Evolutionary conservation across 2,888 invertebrate genomes (phyloP), one percentile per base, ranked within the genome.

Genomic region (Nomada ferruginata): DNA sequence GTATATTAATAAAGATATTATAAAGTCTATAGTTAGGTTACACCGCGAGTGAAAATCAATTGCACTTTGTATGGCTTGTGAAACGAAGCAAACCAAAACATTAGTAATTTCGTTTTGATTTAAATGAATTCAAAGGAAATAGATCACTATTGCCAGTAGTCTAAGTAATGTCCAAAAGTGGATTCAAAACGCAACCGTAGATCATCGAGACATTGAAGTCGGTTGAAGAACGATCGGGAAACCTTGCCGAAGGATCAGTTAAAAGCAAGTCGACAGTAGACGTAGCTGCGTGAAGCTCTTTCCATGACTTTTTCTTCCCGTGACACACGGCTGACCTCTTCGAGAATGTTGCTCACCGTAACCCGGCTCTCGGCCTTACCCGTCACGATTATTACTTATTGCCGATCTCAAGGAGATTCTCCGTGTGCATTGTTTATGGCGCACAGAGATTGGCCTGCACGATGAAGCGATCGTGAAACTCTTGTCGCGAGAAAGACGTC

Each of bases 331-430:
- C 78, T 87, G 87, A 87, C 87, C 87, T 78, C 84, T 85, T 85
- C 85, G 87, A 87, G 87, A 87, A 87, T 85, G 87, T 84, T 87
- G 85, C 84, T 87, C 83, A 80, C 87, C 76, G 79, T 52, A 47
- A 73, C 74, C 72, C 57, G 57, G 36, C 57, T 42, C 81, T 69
- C 80, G 85, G 88, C 88, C 87, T 88, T 83, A 88, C 85, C 83
- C 83, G 83, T 86, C 87, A 88, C 47, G 82, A 83, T 80, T 89
- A 86, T 89, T 87, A 89, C 85, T 89, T 89, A 89, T 89, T 83
- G 83, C 84, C 87, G 88, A 89, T 89, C 86, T 87, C 87, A 85
- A 87, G 86, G 84, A 86, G 86, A 87, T 89, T 86, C 85, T 84
- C 84, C 82, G 65, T 78, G 79, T 59, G 76, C 83, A 89, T 89